Evolutionary conservation across 2,113 vertebrate species (phyloP).

Genomic region (Calonectris borealis): DNA sequence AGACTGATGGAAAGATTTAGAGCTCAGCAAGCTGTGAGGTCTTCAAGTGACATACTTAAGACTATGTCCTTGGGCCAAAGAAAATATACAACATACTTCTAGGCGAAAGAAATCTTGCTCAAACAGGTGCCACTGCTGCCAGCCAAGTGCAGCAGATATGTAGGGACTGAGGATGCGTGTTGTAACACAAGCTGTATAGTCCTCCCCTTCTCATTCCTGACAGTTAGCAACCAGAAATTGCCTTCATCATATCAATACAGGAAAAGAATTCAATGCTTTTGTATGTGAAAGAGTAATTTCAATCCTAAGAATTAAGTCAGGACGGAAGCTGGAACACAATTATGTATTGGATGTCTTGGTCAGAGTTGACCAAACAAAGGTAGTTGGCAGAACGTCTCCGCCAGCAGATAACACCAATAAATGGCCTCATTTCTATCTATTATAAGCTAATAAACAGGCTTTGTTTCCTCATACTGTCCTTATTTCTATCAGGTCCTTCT

Average conservation of each 20-base stretch:
- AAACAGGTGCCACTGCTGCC: neutral
- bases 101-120: neutral
- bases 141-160: neutral
- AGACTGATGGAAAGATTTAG: neutral
- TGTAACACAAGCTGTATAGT: neutral
- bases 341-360: neutral
- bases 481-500: neutral
- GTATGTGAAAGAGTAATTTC: neutral
- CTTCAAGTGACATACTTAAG: neutral
- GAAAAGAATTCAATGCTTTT: neutral
- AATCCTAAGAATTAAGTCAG: neutral
- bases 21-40: neutral
- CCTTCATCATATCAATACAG: neutral
- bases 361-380: conserved; percentile 12
- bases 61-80: neutral
- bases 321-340: conserved; percentile 26
- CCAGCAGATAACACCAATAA: conserved; percentile 23
- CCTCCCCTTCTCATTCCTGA: neutral
- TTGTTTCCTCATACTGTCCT: neutral
- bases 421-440: neutral
- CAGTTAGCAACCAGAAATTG: conserved; percentile 6
- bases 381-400: neutral
- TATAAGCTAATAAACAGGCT: conserved; percentile 1
- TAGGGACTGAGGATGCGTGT: neutral
- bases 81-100: neutral